These are phyloP conservation scores for Caenorhabditis panamensis DNA, from an alignment of 2,888 invertebrate species.

Conservation along the genomic window DNA sequence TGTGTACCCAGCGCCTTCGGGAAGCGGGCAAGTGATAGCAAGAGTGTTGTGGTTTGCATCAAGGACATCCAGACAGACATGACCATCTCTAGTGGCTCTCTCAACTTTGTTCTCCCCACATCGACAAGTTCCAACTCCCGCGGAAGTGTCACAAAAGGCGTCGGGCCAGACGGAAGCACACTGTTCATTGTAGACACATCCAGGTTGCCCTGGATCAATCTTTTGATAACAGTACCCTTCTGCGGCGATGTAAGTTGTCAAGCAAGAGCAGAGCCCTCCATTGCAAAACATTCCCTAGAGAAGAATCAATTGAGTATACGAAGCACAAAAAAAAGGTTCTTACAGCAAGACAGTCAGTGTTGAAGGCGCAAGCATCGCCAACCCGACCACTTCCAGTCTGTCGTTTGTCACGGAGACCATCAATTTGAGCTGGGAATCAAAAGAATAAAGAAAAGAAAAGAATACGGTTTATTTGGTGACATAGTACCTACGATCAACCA, in stretches of 20 bases:
- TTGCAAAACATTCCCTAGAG: slow-evolving; percentile 76
- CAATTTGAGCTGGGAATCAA: slow-evolving; percentile 29
- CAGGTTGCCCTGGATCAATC: slow-evolving; percentile 76
- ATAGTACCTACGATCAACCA: slow-evolving; percentile 62
- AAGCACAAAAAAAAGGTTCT: not conserved
- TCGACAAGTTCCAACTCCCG: slow-evolving; percentile 74
- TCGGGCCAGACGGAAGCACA: slow-evolving; percentile 77
- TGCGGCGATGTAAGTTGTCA: slow-evolving; percentile 74
- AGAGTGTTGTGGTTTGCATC: slow-evolving; percentile 75
- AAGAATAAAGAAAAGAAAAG: not conserved
- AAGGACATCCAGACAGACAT: slow-evolving; percentile 73
- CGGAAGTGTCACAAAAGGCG: slow-evolving; percentile 73
- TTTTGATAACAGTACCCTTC: slow-evolving; percentile 75
- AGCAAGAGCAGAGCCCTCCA: slow-evolving; percentile 73
- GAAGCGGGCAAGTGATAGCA: slow-evolving; percentile 75
- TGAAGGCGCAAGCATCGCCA: slow-evolving; percentile 75
- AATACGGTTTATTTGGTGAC: slow-evolving; percentile 54
- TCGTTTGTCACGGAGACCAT: slow-evolving; percentile 57
- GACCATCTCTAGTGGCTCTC: slow-evolving; percentile 73
- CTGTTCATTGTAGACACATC: slow-evolving; percentile 75
- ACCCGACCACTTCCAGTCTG: slow-evolving; percentile 75
- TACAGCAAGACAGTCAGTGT: slow-evolving; percentile 74
- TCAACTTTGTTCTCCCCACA: slow-evolving; percentile 76
- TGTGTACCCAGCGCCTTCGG: slow-evolving; percentile 76
- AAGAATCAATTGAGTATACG: not conserved